Base-by-base conservation (phyloP, 92 coral and sea anemone genomes). In the Heteractis magnifica region DNA sequence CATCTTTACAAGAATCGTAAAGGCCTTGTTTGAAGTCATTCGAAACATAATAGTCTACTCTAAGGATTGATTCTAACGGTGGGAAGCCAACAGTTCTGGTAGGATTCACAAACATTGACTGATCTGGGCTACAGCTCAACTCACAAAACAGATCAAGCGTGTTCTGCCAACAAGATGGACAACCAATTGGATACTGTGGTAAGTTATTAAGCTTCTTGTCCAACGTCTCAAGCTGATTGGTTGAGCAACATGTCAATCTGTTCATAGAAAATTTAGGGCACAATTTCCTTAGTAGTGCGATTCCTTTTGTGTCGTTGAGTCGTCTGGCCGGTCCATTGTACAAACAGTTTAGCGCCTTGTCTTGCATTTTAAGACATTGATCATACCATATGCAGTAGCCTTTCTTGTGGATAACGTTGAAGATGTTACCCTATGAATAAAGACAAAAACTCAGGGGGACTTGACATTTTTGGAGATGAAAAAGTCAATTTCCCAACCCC, bases 311-410 rank as follows among this genome's bases (percentile, higher is more conserved):
- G 82, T 88, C 76, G 16, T 71, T 90, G 52, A 93, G 73, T 13
- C 73, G 65, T 77, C 92, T 95, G 4, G 98, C 98, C 8, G 93
- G 92, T 56, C 93, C 94, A 59, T 95, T 95, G 90, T 93, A 95
- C 48, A 87, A 82, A 72, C 98, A 95, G 81, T 95, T 93, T 85
- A 62, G 49, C 6, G 94, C 86, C 71, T 79, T 76, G 5, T 26
- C 3, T 0, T 84, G n/a, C 19, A 21, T 51, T 13, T 19, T 50
- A 11, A 85, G 72, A 49, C 98, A 95, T 21, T 93, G 90, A 49
- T 86, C 98, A 53, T 95, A 95, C 98, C 98, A 95, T 18, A 93
- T 82, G 81, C 98, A 95, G 80, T 90, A 93, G 4, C 98, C 98
- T 76, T 90, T 82, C 80, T 89, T 86, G 89, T 90, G 97, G 64